Percentiles rank a stretch among this genome's conserved stretches.
Evolutionary conservation across 2,113 vertebrate species (phyloP).

Genomic region (Pelecanus crispus): DNA sequence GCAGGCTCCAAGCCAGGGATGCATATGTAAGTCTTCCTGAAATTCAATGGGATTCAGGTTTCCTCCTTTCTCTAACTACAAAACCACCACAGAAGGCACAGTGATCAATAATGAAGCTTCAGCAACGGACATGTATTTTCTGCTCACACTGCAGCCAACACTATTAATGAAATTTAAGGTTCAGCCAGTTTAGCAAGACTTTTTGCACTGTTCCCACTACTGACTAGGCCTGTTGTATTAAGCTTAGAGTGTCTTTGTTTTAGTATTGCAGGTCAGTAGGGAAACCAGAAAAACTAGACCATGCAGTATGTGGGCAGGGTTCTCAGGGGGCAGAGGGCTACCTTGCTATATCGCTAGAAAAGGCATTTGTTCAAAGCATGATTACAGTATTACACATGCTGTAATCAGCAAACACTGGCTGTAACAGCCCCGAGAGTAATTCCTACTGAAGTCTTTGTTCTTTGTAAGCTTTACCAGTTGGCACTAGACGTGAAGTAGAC

Average conservation of each 20-base stretch:
- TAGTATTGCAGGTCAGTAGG: not conserved
- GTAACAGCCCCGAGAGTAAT: not conserved
- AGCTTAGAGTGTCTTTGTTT: not conserved
- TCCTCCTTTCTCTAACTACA: not conserved
- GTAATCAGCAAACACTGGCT: not conserved
- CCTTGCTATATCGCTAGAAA: not conserved
- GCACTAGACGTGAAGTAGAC: not conserved
- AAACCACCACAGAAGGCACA: not conserved
- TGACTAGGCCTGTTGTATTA: not conserved
- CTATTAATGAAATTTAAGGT: not conserved
- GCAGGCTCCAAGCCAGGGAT: conserved; percentile 32
- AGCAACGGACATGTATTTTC: not conserved
- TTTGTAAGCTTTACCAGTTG: not conserved
- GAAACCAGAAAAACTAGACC: not conserved
- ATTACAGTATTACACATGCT: not conserved
- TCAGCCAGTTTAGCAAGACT: not conserved
- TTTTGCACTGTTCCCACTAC: not conserved
- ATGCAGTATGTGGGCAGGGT: not conserved
- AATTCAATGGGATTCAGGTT: not conserved
- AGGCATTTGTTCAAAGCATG: not conserved
- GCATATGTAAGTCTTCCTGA: conserved; percentile 7
- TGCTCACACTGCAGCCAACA: not conserved
- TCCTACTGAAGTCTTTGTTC: not conserved
- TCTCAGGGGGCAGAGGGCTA: not conserved
- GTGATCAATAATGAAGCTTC: not conserved